phyloP scores from a whole-genome alignment of 1,140 invertebrate genomes.

The Cydia fagiglandana region DNA sequence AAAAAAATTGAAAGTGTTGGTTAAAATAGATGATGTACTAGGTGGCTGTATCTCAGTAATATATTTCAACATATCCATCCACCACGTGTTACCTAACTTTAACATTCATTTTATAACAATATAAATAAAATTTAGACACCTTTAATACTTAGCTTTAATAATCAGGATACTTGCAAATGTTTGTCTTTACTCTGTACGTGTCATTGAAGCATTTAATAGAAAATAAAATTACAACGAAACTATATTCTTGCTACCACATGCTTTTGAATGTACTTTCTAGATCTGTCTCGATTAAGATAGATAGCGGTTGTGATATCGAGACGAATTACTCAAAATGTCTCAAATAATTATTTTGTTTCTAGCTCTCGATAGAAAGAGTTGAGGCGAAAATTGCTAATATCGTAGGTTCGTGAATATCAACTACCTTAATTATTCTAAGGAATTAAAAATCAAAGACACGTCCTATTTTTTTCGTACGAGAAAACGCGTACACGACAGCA shows the following conservation, averaged over 20 bases:
- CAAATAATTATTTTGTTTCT: not conserved
- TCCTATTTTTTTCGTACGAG: not conserved
- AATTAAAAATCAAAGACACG: not conserved
- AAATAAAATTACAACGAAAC: not conserved
- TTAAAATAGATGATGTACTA: not conserved
- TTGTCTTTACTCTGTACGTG: not conserved
- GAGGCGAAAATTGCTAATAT: not conserved
- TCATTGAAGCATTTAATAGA: not conserved
- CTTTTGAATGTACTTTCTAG: not conserved
- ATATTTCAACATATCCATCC: no score
- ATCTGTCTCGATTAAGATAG: not conserved
- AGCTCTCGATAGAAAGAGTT: not conserved
- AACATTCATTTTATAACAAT: no score
- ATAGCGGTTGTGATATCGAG: not conserved
- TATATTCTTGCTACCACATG: not conserved
- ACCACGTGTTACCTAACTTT: no score
- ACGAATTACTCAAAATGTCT: not conserved
- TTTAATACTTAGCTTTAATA: no score
- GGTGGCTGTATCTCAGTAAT: no score
- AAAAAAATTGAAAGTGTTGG: not conserved
- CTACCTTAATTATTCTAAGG: not conserved
- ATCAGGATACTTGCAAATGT: no score
- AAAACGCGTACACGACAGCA: not conserved
- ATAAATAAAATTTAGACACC: no score
- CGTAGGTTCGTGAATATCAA: no score